A percentile compares a stretch with the other conserved stretches of the same genome.
phyloP scores from a whole-genome alignment of 2,797 vertebrate genomes.

The Sternarchorhynchus goeldii region DNA sequence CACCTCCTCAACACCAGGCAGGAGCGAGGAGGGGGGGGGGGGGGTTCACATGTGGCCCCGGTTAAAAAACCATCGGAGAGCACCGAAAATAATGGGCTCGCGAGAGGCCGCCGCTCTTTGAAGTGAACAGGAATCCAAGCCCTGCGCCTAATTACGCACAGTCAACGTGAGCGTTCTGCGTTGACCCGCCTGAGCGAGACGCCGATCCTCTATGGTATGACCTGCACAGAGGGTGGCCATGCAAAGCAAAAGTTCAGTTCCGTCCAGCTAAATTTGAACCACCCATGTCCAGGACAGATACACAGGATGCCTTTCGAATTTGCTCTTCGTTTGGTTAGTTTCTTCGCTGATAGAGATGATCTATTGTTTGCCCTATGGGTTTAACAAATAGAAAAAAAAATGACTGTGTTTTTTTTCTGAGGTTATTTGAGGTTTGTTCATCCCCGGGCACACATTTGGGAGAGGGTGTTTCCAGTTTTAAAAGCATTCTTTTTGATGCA shows the following conservation, averaged over 20 bases:
- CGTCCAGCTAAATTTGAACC: constrained; percentile 49
- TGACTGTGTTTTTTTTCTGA: neutral
- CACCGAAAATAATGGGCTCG: constrained; percentile 67
- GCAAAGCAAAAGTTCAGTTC: constrained; percentile 39
- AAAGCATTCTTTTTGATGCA: no score
- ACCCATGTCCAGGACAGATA: constrained; percentile 31
- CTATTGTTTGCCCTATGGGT: neutral
- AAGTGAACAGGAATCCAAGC: constrained; percentile 70
- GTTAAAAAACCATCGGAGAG: constrained; percentile 69
- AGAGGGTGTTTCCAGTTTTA: neutral
- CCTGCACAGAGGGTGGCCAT: constrained; percentile 14
- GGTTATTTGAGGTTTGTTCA: constrained; percentile 7
- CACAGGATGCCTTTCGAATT: constrained; percentile 23
- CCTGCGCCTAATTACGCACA: constrained; percentile 73
- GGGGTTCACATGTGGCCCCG: constrained; percentile 68
- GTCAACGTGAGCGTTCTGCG: constrained; percentile 62
- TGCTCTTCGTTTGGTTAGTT: neutral
- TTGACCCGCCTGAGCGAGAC: constrained; percentile 63
- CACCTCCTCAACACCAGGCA: constrained; percentile 43
- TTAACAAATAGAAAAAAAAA: neutral
- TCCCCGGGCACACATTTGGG: neutral
- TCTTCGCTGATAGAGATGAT: neutral
- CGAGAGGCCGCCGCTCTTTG: constrained; percentile 69
- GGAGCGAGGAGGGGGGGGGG: constrained; percentile 50
- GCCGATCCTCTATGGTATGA: constrained; percentile 21